Base-by-base conservation (phyloP, 2,113 vertebrate genomes). In the Phalacrocorax pelagicus region DNA sequence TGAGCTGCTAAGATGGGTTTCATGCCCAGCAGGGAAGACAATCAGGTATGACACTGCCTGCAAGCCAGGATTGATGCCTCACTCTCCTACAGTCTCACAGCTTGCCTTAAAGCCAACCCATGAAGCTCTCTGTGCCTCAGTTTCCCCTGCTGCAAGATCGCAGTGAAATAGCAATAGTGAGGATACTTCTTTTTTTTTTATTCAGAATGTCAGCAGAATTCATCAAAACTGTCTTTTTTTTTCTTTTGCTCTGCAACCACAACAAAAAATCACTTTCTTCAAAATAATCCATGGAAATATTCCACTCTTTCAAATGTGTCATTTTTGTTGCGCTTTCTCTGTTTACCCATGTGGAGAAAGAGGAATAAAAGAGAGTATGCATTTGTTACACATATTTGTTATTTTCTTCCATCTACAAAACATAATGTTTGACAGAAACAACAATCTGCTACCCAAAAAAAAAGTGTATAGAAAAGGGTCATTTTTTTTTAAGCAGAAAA, bases 371-470 rank as follows among this genome's bases (percentile, higher is more conserved):
- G 47, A 70, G 23, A 66, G 6, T 26, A 30, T 46, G 23, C 46
- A 73, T 70, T 92, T 62, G 11, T 86, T 88, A 44, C 27, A 66
- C 9, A 63, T 73, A 90, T 57, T 84, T 86, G 46, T 71, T 93
- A 8, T 78, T 69, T 90, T 86, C 42, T 34, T 55, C 65, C 36
- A 52, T 87, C 73, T 79, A 75, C 40, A 74, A 96, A 87, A 54
- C 61, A 79, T 70, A 52, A 93, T 38, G n/a, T 59, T 67, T 91
- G 69, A 93, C 62, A 95, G 80, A 94, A 92, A 81, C 57, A 88
- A 75, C 77, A 89, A 81, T 87, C 49, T 91, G 65, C 61, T 86
- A 70, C 40, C 18, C 17, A 4, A 16, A 36, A 51, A 51, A 74
- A 42, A 54, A 13, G 8, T 16, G 4, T 47, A 32, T 42, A 72